A percentile compares a stretch with the other conserved stretches of the same genome.
Evolutionary conservation across 2,888 invertebrate genomes (phyloP).

Genomic region (Strigamia crassipes): DNA sequence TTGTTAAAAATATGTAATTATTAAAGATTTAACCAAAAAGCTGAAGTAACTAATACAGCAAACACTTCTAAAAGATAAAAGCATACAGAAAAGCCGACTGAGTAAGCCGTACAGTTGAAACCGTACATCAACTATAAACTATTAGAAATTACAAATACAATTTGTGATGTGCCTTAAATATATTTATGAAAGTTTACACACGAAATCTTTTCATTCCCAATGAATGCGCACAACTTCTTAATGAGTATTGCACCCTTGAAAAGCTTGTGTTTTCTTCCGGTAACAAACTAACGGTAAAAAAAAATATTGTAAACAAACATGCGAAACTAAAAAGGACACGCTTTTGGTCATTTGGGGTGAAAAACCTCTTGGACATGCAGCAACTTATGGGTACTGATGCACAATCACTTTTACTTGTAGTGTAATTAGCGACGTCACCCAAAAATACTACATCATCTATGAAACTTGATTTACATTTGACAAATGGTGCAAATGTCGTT

Average conservation of each 20-base stretch:
- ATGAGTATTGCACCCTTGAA: not conserved
- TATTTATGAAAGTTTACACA: not conserved
- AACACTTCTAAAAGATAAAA: too few relatives aligned
- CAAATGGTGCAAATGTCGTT: constrained; percentile 2
- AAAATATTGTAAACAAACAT: constrained; percentile 35
- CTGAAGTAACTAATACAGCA: too few relatives aligned
- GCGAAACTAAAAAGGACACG: constrained; percentile 38
- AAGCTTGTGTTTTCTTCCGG: not conserved
- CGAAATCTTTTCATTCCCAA: not conserved
- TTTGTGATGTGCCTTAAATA: too few relatives aligned
- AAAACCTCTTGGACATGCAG: constrained; percentile 10
- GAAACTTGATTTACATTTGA: not conserved
- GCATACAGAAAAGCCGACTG: too few relatives aligned
- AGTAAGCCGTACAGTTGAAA: too few relatives aligned
- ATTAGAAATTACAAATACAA: too few relatives aligned
- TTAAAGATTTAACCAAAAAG: too few relatives aligned
- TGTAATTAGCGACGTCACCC: constrained; percentile 8
- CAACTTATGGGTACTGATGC: constrained; percentile 23
- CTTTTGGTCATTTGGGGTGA: constrained; percentile 15
- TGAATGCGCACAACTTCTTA: not conserved
- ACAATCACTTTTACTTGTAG: constrained; percentile 1
- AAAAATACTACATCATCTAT: constrained; percentile 21
- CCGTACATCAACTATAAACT: too few relatives aligned
- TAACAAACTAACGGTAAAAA: constrained; percentile 19
- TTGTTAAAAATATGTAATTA: not conserved